Percentiles rank a stretch among this genome's conserved stretches.
Conservation (phyloP, 2,113 vertebrate genomes). For the Pollachius pollachius region DNA sequence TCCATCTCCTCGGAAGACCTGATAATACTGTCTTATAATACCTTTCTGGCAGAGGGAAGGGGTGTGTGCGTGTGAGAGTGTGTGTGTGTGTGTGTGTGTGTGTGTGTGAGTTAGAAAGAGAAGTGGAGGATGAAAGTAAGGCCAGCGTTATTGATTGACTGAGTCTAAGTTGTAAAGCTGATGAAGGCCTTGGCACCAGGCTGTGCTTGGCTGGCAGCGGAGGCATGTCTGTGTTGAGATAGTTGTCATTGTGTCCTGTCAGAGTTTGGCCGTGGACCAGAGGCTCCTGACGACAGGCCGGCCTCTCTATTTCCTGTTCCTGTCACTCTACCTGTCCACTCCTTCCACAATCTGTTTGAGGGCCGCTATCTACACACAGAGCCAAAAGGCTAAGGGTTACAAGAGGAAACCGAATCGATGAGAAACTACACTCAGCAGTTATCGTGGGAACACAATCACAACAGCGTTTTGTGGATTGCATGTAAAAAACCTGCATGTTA, state of each 20-base stretch:
- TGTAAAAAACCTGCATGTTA: too few relatives aligned
- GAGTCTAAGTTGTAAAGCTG: conserved; percentile 67
- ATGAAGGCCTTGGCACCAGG: conserved; percentile 60
- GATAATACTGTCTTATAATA: conserved; percentile 76
- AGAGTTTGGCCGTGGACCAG: conserved; percentile 55
- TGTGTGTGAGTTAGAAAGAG: too few relatives aligned
- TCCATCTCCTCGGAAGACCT: conserved; percentile 68
- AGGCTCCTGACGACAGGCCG: conserved; percentile 47
- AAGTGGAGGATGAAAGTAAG: conserved; percentile 1
- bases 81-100: too few relatives aligned
- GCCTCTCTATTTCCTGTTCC: conserved; percentile 51
- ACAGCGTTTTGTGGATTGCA: too few relatives aligned
- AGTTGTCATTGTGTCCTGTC: conserved; percentile 41
- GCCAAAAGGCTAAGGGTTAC: too few relatives aligned
- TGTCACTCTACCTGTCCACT: conserved; percentile 59
- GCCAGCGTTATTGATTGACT: conserved; percentile 61
- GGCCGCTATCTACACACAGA: conserved; percentile 25
- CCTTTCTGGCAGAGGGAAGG: conserved; percentile 63
- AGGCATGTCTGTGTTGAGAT: conserved; percentile 52
- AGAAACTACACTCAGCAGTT: too few relatives aligned
- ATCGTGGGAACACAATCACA: too few relatives aligned
- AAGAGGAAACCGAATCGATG: too few relatives aligned
- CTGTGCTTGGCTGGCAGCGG: conserved; percentile 55
- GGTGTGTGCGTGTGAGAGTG: conserved; percentile 12
- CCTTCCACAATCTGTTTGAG: conserved; percentile 42